Conservation (phyloP, 2,113 vertebrate genomes). For the Lepus americanus region DNA sequence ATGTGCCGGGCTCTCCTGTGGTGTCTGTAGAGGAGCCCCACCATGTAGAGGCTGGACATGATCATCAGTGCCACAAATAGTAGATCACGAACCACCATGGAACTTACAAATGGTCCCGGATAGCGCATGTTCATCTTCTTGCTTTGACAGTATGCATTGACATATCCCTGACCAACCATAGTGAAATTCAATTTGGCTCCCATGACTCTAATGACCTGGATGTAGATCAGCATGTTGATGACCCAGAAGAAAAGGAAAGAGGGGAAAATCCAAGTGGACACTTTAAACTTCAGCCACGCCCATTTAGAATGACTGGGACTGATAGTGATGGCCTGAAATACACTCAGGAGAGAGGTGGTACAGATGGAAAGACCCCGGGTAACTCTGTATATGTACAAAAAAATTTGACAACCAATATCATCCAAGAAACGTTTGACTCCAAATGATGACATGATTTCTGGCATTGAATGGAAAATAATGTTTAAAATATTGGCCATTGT, state of each 20-base stretch:
- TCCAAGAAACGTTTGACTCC: not conserved
- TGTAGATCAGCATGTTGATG: not conserved
- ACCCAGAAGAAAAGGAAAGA: not conserved
- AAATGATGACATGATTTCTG: not conserved
- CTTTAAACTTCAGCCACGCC: not conserved
- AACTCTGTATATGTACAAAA: not conserved
- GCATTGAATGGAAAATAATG: not conserved
- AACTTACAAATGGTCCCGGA: not conserved
- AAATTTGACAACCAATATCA: not conserved
- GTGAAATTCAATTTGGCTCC: not conserved
- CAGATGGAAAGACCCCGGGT: not conserved
- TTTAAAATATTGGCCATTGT: not conserved
- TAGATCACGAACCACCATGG: not conserved
- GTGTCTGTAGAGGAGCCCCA: not conserved
- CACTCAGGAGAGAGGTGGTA: not conserved
- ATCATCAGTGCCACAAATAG: not conserved
- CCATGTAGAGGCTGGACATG: not conserved
- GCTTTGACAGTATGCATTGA: not conserved
- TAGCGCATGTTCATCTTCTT: too few species aligned
- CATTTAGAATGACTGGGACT: not conserved
- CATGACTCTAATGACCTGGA: fast-evolving
- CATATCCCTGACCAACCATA: not conserved
- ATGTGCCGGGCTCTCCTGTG: not conserved
- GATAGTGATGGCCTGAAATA: not conserved
- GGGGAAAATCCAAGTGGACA: not conserved